phyloP scores from a whole-genome alignment of 2,888 invertebrate genomes.

The Synanthedon formicaeformis region DNA sequence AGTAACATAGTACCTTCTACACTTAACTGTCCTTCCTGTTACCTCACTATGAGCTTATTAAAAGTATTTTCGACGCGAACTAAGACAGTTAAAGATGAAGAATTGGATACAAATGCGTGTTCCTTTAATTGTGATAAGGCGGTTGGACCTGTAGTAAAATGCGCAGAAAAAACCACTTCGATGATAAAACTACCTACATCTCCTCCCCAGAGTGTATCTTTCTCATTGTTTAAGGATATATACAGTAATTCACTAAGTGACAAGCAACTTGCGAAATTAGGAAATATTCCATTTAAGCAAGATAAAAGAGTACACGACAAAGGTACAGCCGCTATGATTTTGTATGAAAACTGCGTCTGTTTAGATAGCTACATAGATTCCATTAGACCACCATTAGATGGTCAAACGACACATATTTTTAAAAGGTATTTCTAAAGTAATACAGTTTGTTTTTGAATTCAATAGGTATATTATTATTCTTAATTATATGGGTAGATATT shows the following conservation, averaged over 20 bases:
- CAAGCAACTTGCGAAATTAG: too few relatives aligned
- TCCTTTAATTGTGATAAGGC: conserved; percentile 26
- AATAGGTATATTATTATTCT: too few relatives aligned
- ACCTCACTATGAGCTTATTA: conserved; percentile 24
- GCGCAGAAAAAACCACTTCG: conserved; percentile 24
- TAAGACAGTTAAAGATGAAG: conserved; percentile 38
- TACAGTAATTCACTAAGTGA: too few relatives aligned
- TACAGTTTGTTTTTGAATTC: too few relatives aligned
- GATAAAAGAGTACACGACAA: conserved; percentile 22
- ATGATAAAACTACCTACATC: conserved; percentile 11
- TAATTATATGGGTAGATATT: too few relatives aligned
- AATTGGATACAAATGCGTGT: conserved; percentile 22
- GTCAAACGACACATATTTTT: too few relatives aligned
- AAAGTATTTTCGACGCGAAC: conserved; percentile 8
- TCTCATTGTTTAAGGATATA: too few relatives aligned
- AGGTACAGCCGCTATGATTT: conserved; percentile 1
- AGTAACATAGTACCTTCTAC: background rate
- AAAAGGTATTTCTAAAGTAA: too few relatives aligned
- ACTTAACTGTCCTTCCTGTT: conserved; percentile 30
- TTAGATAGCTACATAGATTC: conserved; percentile 36
- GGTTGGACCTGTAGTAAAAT: conserved; percentile 13
- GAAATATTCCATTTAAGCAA: background rate
- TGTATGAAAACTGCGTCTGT: conserved; percentile 20
- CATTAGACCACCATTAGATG: conserved; percentile 31
- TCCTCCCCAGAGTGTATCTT: too few relatives aligned